A percentile compares a stretch with the other conserved stretches of the same genome.
Evolutionary conservation across 2,797 vertebrate species (phyloP).

Genomic region (Stomatorhinus walkeri): DNA sequence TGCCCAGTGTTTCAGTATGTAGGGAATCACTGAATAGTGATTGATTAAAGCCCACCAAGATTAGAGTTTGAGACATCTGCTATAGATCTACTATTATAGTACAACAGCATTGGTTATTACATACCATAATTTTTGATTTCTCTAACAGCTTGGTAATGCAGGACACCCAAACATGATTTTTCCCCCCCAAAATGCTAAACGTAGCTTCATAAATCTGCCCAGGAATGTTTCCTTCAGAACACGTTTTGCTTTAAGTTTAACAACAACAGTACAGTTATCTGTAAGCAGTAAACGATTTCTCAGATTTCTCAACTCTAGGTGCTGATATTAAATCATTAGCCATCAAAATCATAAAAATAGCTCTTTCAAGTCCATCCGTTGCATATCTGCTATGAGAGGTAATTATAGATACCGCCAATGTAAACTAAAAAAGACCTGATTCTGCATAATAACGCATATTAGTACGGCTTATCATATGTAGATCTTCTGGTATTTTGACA

Average conservation of each 20-base stretch:
- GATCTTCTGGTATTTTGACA: background rate
- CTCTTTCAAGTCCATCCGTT: background rate
- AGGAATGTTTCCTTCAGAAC: constrained; percentile 25
- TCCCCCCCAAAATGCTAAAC: background rate
- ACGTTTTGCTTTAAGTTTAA: constrained; percentile 13
- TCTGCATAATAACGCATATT: background rate
- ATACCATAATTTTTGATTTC: background rate
- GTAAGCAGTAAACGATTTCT: constrained; percentile 4
- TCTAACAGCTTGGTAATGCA: constrained; percentile 32
- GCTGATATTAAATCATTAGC: background rate
- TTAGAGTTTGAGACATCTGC: background rate
- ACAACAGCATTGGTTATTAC: constrained; percentile 27
- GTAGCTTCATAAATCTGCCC: constrained; percentile 2
- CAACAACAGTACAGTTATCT: constrained; percentile 6
- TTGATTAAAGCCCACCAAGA: background rate
- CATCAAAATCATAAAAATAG: background rate
- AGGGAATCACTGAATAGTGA: background rate
- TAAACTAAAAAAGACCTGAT: background rate
- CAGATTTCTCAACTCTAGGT: background rate
- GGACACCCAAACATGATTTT: constrained; percentile 40
- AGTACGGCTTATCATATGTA: background rate
- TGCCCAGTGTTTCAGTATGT: background rate
- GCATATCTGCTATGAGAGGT: constrained; percentile 8
- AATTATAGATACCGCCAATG: background rate
- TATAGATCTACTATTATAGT: background rate